Conservation (phyloP, 2,797 vertebrate species). For the Staurois parvus region DNA sequence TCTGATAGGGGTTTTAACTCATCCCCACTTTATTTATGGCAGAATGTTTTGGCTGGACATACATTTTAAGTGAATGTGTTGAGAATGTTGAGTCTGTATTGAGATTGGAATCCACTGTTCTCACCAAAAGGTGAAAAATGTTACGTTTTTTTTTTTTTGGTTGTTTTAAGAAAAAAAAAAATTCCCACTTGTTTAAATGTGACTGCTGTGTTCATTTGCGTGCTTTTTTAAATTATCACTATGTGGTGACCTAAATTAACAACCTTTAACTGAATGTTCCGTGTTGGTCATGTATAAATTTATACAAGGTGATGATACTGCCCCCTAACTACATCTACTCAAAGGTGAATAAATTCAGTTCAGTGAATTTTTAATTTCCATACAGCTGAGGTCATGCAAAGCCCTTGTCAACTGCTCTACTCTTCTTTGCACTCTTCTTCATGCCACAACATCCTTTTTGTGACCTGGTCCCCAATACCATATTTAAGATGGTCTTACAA, state of each 20-base stretch:
- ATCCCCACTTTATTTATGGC: background rate
- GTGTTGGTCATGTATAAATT: background rate
- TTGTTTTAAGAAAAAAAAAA: conserved; percentile 37
- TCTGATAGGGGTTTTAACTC: no score
- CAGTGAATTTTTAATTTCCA: no score
- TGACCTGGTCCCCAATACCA: no score
- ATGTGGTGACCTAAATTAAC: background rate
- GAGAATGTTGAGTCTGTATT: conserved; percentile 14
- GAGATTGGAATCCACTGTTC: conserved; percentile 5
- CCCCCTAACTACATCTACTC: no score
- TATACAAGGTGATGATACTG: background rate
- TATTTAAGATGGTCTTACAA: no score
- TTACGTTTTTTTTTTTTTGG: conserved; percentile 38
- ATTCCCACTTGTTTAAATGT: conserved; percentile 14
- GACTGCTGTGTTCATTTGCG: conserved; percentile 8
- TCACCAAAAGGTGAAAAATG: conserved; percentile 20
- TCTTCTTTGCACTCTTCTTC: no score
- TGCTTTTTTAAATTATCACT: background rate
- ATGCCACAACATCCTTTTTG: no score
- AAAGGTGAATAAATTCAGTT: no score
- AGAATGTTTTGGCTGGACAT: background rate
- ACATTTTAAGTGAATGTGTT: background rate
- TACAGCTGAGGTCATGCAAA: no score
- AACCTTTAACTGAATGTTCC: background rate
- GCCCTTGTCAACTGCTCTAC: no score